These are phyloP conservation scores for Anas georgica DNA, from an alignment of 2,797 vertebrate species.

Conservation along the genomic window DNA sequence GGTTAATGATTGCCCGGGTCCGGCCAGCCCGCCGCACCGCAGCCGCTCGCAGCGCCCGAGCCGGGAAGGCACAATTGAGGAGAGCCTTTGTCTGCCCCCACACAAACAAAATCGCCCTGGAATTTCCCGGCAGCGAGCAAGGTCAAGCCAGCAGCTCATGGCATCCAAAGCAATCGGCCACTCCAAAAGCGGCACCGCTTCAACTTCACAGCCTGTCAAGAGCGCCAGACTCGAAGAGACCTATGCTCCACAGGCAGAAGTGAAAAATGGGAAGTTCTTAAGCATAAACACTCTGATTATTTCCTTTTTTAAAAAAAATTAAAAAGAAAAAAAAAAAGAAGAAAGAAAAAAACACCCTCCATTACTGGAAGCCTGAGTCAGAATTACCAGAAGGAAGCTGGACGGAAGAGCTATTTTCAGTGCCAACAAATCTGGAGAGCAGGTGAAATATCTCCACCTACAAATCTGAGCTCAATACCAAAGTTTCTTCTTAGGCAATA, in stretches of 20 bases:
- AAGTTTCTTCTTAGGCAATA: neutral
- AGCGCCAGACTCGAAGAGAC: neutral
- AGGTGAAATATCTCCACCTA: slow-evolving; percentile 61
- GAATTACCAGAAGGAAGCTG: slow-evolving; percentile 67
- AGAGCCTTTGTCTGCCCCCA: slow-evolving; percentile 1
- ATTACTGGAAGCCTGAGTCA: slow-evolving; percentile 79
- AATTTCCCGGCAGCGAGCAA: slow-evolving; percentile 18
- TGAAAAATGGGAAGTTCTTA: slow-evolving; percentile 45
- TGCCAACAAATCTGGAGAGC: slow-evolving; percentile 47
- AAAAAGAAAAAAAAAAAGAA: neutral
- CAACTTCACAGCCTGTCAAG: neutral
- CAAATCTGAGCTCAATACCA: neutral
- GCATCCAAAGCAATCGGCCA: neutral
- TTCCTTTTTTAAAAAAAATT: neutral
- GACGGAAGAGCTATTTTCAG: slow-evolving; percentile 49
- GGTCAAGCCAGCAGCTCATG: neutral
- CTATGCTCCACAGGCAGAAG: slow-evolving; percentile 9
- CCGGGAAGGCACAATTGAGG: neutral
- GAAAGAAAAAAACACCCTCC: slow-evolving; percentile 3
- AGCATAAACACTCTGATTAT: slow-evolving; percentile 29
- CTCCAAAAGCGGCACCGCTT: neutral
- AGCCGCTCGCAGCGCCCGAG: neutral
- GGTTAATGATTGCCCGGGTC: neutral
- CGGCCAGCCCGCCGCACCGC: neutral
- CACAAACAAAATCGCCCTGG: neutral